phyloP scores from a whole-genome alignment of 2,888 invertebrate species.

The Hylaea fasciaria region DNA sequence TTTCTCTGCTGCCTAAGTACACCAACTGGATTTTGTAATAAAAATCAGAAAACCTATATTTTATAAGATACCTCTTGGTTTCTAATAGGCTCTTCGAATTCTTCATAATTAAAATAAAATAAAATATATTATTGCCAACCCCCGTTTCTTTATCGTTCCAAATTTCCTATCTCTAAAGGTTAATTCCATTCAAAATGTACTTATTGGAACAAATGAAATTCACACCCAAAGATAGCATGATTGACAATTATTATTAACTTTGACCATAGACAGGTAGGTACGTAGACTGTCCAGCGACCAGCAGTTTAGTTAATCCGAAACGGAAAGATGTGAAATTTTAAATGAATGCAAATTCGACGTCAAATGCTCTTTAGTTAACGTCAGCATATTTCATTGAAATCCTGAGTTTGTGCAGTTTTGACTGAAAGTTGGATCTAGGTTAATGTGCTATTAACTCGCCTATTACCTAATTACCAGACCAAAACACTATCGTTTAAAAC shows the following conservation, averaged over 20 bases:
- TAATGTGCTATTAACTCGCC: neutral
- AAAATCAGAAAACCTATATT: conserved; percentile 7
- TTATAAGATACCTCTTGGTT: neutral
- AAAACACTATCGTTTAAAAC: too few relatives aligned
- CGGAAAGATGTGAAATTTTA: conserved; percentile 46
- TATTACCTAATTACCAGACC: neutral
- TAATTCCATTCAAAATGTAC: too few relatives aligned
- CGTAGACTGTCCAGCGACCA: conserved; percentile 20
- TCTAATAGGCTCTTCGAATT: neutral
- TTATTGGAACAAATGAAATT: too few relatives aligned
- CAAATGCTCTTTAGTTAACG: conserved; percentile 35
- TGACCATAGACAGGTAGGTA: too few relatives aligned
- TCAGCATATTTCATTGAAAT: conserved; percentile 16
- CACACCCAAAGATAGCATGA: conserved; percentile 37
- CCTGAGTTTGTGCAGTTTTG: conserved; percentile 25
- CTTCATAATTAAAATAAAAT: too few relatives aligned
- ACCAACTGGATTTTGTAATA: conserved; percentile 7
- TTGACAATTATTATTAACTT: too few relatives aligned
- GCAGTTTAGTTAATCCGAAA: conserved; percentile 36
- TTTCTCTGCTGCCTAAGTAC: too few relatives aligned
- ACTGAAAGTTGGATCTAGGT: conserved; percentile 15
- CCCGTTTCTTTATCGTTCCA: too few relatives aligned
- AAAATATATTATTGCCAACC: too few relatives aligned
- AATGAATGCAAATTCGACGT: conserved; percentile 57
- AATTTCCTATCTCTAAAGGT: too few relatives aligned